These are phyloP conservation scores for Musca vetustissima DNA, from an alignment of 1,140 invertebrate genomes.

Conservation along the genomic window DNA sequence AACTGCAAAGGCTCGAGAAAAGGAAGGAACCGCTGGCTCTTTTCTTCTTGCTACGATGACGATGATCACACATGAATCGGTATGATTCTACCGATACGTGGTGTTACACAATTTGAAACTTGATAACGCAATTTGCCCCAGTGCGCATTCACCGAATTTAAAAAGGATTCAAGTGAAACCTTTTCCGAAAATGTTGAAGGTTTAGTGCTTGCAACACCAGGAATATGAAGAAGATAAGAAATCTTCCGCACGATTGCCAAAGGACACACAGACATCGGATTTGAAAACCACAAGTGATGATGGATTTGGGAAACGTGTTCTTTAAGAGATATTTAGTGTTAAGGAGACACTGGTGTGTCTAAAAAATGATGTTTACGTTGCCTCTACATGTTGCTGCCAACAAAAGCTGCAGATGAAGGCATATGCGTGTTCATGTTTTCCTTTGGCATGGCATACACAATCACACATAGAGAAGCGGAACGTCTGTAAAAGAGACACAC, in stretches of 20 bases:
- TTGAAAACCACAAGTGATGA: constrained; percentile 26
- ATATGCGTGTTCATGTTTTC: neutral
- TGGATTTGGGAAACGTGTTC: constrained; percentile 27
- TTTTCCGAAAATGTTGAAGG: neutral
- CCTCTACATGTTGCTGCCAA: neutral
- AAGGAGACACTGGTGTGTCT: neutral
- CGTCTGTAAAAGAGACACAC: constrained; percentile 11
- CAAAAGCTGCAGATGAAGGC: neutral
- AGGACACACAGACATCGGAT: neutral
- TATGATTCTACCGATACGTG: neutral
- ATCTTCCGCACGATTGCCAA: constrained; percentile 12
- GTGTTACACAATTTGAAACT: too few species aligned
- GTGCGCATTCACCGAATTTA: too few species aligned
- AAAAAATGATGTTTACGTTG: constrained; percentile 18
- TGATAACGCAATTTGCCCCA: too few species aligned
- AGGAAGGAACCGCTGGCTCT: neutral
- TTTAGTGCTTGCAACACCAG: neutral
- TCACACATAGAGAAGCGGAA: neutral
- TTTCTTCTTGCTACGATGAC: too few species aligned
- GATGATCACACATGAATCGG: constrained; percentile 7
- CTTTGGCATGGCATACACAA: neutral
- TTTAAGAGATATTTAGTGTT: constrained; percentile 16
- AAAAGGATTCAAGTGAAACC: too few species aligned
- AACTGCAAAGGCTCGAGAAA: neutral
- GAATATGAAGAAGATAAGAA: constrained; percentile 8